Percentiles rank a stretch among this genome's conserved stretches.
Conservation (phyloP, 2,113 vertebrate species). For the Ranitomeya imitator region DNA sequence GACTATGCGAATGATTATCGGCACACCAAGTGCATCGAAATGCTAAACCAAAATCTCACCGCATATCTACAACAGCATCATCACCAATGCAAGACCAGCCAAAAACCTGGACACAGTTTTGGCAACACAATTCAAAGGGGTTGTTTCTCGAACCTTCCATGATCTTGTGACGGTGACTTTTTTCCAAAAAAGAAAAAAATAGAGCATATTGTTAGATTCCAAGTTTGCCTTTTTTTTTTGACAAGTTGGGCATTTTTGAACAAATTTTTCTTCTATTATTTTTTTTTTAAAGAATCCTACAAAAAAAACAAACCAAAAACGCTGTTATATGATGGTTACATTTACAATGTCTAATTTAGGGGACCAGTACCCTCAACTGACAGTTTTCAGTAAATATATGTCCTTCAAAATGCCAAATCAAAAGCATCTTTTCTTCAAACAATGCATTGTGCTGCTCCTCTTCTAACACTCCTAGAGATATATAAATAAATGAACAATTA, state of each 20-base stretch:
- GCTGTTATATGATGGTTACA: neutral
- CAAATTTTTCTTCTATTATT: neutral
- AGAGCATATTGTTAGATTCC: neutral
- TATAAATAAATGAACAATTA: neutral
- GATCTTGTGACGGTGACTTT: neutral
- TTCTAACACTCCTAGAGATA: neutral
- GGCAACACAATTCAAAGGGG: conserved; percentile 3
- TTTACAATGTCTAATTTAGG: neutral
- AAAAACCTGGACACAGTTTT: neutral
- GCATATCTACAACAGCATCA: neutral
- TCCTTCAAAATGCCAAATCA: too few relatives aligned
- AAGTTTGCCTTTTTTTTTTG: neutral
- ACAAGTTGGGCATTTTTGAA: neutral
- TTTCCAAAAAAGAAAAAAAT: neutral
- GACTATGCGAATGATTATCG: neutral
- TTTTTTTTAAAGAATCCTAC: neutral
- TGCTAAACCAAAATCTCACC: neutral
- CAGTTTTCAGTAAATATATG: neutral
- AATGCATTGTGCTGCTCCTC: neutral
- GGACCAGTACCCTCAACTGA: neutral
- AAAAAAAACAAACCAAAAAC: neutral
- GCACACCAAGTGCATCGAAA: neutral
- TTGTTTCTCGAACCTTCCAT: neutral
- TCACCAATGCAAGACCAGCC: neutral
- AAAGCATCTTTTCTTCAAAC: too few relatives aligned